phyloP scores from a whole-genome alignment of 2,797 vertebrate species.

The Cuniculus paca region DNA sequence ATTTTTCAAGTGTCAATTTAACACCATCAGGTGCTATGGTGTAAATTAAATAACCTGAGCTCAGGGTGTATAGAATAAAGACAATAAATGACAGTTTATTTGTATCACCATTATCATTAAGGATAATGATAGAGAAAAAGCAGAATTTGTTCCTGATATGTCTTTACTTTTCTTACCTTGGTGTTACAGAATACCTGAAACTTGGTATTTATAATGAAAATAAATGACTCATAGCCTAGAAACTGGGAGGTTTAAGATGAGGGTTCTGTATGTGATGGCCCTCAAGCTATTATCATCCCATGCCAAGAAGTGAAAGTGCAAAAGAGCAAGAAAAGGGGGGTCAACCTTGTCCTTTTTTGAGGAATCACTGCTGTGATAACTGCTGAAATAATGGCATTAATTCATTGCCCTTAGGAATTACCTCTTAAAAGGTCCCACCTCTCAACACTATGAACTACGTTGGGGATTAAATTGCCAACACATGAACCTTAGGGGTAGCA shows the following conservation, averaged over 20 bases:
- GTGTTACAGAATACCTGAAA: neutral
- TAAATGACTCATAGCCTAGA: neutral
- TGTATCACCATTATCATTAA: neutral
- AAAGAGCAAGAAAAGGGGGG: no score
- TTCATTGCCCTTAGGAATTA: neutral
- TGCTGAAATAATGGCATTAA: neutral
- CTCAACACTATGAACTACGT: neutral
- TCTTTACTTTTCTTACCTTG: neutral
- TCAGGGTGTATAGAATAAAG: neutral
- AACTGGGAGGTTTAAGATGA: neutral
- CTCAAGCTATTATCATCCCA: neutral
- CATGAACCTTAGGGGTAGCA: no score
- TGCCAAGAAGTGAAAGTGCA: neutral
- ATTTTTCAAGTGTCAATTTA: neutral
- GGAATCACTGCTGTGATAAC: neutral
- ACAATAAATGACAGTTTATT: neutral
- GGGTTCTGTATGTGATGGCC: neutral
- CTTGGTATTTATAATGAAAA: neutral
- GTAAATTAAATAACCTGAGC: neutral
- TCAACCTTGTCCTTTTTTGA: neutral
- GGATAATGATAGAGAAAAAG: neutral
- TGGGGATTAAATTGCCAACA: neutral
- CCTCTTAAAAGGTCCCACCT: neutral
- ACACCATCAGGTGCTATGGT: neutral
- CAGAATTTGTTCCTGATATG: constrained; percentile 16